A percentile compares a stretch with the other conserved stretches of the same genome.
Evolutionary conservation across 2,113 vertebrate species (phyloP).

Genomic region (Pitta sordida): DNA sequence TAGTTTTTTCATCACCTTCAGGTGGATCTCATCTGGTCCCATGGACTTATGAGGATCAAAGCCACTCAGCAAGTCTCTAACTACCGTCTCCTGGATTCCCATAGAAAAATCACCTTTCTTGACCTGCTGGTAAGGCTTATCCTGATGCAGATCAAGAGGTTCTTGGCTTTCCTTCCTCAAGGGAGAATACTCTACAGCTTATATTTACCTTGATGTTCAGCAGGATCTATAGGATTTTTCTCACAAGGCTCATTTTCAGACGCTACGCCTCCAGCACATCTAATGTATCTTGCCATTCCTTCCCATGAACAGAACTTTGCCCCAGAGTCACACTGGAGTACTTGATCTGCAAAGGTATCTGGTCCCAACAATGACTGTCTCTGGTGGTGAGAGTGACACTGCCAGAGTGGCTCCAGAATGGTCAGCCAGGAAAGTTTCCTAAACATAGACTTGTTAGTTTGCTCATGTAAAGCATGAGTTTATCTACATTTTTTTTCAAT

Average conservation of each 20-base stretch:
- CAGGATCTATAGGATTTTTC: neutral
- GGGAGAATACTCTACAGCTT: fast-evolving
- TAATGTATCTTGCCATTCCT: neutral
- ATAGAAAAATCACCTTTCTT: neutral
- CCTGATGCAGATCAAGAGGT: neutral
- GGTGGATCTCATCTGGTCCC: too few species aligned
- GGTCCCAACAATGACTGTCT: fast-evolving
- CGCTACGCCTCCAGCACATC: neutral
- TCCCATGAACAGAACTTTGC: neutral
- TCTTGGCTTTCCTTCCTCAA: neutral
- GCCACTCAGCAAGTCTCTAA: too few species aligned
- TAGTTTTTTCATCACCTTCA: too few species aligned
- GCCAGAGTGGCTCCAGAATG: neutral
- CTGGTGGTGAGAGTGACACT: neutral
- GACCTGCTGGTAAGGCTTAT: neutral
- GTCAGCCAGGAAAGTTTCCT: neutral
- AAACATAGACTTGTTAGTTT: neutral
- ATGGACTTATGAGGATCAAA: too few species aligned
- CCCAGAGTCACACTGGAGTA: fast-evolving
- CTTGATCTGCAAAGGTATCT: fast-evolving
- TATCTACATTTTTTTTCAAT: neutral
- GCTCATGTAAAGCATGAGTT: neutral
- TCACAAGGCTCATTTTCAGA: neutral
- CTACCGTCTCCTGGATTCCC: too few species aligned
- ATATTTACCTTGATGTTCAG: neutral